These are phyloP conservation scores for Corythoichthys intestinalis DNA, from an alignment of 2,113 vertebrate species.

Conservation along the genomic window DNA sequence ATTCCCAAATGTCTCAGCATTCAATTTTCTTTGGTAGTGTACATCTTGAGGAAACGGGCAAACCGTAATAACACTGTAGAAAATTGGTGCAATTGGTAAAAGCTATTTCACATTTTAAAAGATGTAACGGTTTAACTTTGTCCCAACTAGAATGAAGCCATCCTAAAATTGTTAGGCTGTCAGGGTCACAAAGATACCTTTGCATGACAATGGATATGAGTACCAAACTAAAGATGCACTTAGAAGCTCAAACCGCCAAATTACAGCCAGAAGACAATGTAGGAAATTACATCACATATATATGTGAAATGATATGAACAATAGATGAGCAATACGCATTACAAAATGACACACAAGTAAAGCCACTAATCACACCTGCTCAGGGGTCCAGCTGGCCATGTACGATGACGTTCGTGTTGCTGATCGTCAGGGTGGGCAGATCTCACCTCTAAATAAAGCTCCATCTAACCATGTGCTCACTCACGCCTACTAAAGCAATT, in stretches of 20 bases:
- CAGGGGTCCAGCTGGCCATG: constrained; percentile 31
- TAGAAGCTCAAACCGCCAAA: constrained; percentile 26
- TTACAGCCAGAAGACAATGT: constrained; percentile 1
- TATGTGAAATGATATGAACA: constrained; percentile 19
- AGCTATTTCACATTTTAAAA: no score
- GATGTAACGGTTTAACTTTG: neutral
- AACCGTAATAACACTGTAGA: no score
- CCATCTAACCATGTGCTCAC: neutral
- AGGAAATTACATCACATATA: neutral
- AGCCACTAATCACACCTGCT: constrained; percentile 35
- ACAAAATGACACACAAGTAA: constrained; percentile 3
- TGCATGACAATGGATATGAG: constrained; percentile 23
- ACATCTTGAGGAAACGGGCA: no score
- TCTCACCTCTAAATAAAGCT: constrained; percentile 18
- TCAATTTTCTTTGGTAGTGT: neutral
- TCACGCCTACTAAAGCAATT: neutral
- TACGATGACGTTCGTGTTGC: constrained; percentile 25
- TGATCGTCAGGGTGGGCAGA: constrained; percentile 13
- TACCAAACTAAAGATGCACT: constrained; percentile 32
- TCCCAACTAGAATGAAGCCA: neutral
- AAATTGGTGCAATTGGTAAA: no score
- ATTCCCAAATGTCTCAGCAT: neutral
- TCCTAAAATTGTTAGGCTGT: constrained; percentile 4
- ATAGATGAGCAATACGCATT: constrained; percentile 4
- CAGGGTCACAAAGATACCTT: constrained; percentile 21